These are phyloP conservation scores for Allophyes oxyacanthae DNA, from an alignment of 2,888 invertebrate genomes.

Conservation along the genomic window DNA sequence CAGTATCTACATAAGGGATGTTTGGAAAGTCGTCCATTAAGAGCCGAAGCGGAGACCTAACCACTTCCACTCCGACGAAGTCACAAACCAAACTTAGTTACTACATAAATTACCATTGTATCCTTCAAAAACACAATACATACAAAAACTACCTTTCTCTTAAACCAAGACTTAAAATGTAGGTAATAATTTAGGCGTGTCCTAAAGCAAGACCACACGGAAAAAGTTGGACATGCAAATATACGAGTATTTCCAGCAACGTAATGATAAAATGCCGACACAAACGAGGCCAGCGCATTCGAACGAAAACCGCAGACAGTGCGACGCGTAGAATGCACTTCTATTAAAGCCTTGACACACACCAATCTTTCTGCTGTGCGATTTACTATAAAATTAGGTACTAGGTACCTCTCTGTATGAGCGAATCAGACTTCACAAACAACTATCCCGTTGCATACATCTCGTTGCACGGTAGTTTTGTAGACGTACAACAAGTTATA, in stretches of 20 bases:
- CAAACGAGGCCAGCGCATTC: conserved; percentile 52
- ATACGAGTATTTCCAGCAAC: conserved; percentile 31
- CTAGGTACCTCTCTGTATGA: conserved; percentile 27
- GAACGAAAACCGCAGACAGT: conserved; percentile 59
- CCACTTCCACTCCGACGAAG: too few relatives aligned
- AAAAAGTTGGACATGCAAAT: conserved; percentile 36
- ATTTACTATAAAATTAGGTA: conserved; percentile 15
- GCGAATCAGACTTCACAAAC: conserved; percentile 6
- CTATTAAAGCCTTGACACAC: conserved; percentile 34
- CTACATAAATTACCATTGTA: too few relatives aligned
- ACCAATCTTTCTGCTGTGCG: conserved; percentile 18
- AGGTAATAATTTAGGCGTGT: not conserved
- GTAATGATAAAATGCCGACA: conserved; percentile 46
- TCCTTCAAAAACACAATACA: too few relatives aligned
- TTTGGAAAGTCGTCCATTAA: too few relatives aligned
- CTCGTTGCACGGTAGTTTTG: too few relatives aligned
- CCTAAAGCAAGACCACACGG: conserved; percentile 20
- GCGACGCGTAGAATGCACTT: conserved; percentile 44
- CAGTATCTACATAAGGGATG: too few relatives aligned
- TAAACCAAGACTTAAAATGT: too few relatives aligned
- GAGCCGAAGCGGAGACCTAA: too few relatives aligned
- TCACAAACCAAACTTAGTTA: too few relatives aligned
- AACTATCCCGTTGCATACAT: too few relatives aligned
- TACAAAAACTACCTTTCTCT: too few relatives aligned
- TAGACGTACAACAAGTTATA: too few relatives aligned